These are phyloP conservation scores for Meghimatium bilineatum DNA, from an alignment of 2,888 invertebrate genomes.

Conservation along the genomic window DNA sequence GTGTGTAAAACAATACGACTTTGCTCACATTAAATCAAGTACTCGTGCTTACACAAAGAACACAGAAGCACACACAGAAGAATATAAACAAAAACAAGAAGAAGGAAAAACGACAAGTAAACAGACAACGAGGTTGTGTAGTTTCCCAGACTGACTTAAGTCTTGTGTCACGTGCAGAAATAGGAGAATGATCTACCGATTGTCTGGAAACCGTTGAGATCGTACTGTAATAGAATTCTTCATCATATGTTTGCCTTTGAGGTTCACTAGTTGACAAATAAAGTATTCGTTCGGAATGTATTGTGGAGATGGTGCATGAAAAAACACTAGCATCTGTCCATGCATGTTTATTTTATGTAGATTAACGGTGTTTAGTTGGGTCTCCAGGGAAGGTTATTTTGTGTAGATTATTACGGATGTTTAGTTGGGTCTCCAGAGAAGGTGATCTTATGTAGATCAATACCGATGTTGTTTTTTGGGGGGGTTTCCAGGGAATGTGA, in stretches of 20 bases:
- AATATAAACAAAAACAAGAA: background rate
- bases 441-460: too few species aligned
- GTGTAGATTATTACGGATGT: too few species aligned
- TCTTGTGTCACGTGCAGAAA: background rate
- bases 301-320: too few species aligned
- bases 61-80: too few species aligned
- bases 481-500: too few species aligned
- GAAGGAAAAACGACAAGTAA: background rate
- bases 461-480: too few species aligned
- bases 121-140: background rate
- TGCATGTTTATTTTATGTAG: background rate
- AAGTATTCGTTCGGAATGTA: background rate
- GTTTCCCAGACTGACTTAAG: background rate
- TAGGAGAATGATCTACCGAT: background rate
- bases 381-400: background rate
- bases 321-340: background rate
- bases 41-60: background rate
- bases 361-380: background rate
- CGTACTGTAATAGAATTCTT: background rate
- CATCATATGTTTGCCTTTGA: background rate
- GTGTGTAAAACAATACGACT: too few species aligned
- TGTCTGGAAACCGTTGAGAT: background rate
- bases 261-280: background rate
- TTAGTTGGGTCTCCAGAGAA: too few species aligned
- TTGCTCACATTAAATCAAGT: background rate